These are phyloP conservation scores for Ecliptopera silaceata DNA, from an alignment of 2,888 invertebrate species.

Conservation along the genomic window DNA sequence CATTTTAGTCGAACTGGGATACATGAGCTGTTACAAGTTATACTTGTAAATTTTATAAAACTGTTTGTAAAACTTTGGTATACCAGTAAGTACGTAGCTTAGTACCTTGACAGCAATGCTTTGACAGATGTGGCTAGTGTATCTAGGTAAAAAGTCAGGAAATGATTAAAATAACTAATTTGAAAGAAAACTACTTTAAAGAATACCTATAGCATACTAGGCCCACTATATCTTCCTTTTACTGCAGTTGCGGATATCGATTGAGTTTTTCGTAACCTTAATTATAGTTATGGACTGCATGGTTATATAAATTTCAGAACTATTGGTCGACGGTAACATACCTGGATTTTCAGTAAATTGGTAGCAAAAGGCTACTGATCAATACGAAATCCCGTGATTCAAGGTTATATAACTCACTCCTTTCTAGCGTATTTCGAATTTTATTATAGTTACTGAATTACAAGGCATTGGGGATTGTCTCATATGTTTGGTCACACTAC, in stretches of 20 bases:
- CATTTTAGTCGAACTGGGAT: too few relatives aligned
- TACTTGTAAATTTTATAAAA: too few relatives aligned
- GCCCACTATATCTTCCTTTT: not conserved
- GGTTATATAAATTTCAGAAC: slow-evolving; percentile 9
- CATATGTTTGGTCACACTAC: slow-evolving; percentile 26
- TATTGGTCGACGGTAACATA: slow-evolving; percentile 39
- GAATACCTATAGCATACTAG: not conserved
- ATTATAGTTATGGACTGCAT: slow-evolving; percentile 21
- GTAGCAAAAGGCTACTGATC: slow-evolving; percentile 58
- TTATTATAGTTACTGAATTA: slow-evolving; percentile 46
- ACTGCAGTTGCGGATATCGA: slow-evolving; percentile 24
- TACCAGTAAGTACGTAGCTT: too few relatives aligned
- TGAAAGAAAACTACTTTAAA: not conserved
- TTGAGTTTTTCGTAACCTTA: slow-evolving; percentile 36
- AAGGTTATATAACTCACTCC: slow-evolving; percentile 81
- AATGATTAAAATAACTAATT: not conserved
- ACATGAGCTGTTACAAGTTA: too few relatives aligned
- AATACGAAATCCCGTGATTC: slow-evolving; percentile 80
- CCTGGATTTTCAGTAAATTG: slow-evolving; percentile 48
- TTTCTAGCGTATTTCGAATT: slow-evolving; percentile 59
- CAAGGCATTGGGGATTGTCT: slow-evolving; percentile 37
- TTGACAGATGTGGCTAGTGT: not conserved
- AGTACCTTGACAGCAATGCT: too few relatives aligned
- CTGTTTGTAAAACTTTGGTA: too few relatives aligned
- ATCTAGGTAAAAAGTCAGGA: not conserved